Base-by-base conservation (phyloP, 1,140 invertebrate genomes). In the Asobara japonica region DNA sequence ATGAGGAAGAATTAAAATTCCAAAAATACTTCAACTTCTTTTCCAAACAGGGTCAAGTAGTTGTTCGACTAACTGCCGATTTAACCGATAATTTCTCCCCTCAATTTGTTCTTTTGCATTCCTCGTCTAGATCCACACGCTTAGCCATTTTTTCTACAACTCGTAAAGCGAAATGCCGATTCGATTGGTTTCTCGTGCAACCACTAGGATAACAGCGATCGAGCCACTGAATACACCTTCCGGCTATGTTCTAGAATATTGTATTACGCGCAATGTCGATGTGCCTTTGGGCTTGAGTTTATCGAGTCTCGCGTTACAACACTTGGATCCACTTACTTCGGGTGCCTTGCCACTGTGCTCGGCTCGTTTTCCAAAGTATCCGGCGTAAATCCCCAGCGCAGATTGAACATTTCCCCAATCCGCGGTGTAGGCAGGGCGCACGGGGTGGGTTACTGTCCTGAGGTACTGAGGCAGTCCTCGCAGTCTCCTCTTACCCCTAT, bases 331-430 rank as follows among this genome's bases (percentile, higher is more conserved):
- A 41, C 41, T 66, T 66, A 66, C 64, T 25, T 22, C 20, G 11
- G 16, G 29, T 27, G 41, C 27, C 64, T 41, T 66, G 10, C 51
- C 25, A 11, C 16, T 38, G 36, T 66, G 33, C 36, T 33, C 22
- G 36, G 20, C 20, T 66, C 36, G 31, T 38, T 41, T 66, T 66
- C 36, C 36, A 41, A 66, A 41, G 16, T 41, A 31, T 38, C 36
- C 64, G 18, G 13, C 64, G 64, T 65, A 56, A 31, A 62, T 65
- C 38, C 51, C n/a, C 16, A 7, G 41, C 7, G 3, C 22, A 56
- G 45, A 33, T 66, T 72, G 62, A 18, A 70, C n/a, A 27, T 56
- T 56, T 56, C 51, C 41, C n/a, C n/a, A n/a, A n/a, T n/a, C n/a
- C n/a, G n/a, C n/a, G n/a, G n/a, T n/a, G n/a, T n/a, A n/a, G n/a